Evolutionary conservation across 2,797 vertebrate genomes (phyloP).

Genomic region (Yasuhikotakia modesta): DNA sequence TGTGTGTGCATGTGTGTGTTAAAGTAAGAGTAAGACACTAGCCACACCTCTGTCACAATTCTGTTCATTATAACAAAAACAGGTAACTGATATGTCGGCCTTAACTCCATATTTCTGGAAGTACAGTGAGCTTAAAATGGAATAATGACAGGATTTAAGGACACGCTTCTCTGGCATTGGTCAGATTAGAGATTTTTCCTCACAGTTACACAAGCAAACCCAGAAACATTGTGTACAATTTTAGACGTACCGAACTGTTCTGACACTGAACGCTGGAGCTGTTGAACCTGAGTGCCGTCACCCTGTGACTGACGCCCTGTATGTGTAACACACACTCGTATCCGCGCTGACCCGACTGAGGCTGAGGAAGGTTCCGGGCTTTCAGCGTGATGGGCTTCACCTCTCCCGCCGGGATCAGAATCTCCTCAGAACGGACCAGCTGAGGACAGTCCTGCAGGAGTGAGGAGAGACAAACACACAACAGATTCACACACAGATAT

Average conservation of each 20-base stretch:
- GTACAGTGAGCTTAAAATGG: neutral
- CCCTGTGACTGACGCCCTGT: slow-evolving; percentile 88
- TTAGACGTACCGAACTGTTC: slow-evolving; percentile 93
- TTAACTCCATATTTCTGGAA: too few species aligned
- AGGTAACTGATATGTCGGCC: neutral
- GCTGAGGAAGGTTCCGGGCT: slow-evolving; percentile 94
- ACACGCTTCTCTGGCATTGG: neutral
- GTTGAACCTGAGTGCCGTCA: slow-evolving; percentile 97
- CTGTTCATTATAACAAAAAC: neutral
- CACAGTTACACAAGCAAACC: neutral
- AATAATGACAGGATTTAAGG: neutral
- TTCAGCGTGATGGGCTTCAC: slow-evolving; percentile 96
- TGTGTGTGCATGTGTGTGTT: neutral
- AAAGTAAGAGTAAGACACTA: neutral
- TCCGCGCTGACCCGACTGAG: slow-evolving; percentile 94
- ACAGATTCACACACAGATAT: neutral
- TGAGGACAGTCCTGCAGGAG: slow-evolving; percentile 90
- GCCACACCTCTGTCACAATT: neutral
- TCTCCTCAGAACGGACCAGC: slow-evolving; percentile 91
- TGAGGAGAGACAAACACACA: slow-evolving; percentile 18
- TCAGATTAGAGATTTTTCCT: neutral
- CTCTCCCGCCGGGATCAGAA: slow-evolving; percentile 94
- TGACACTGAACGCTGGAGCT: slow-evolving; percentile 99
- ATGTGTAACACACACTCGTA: slow-evolving; percentile 96
- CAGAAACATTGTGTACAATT: too few species aligned